Percentiles rank a stretch among this genome's conserved stretches.
phyloP scores from a whole-genome alignment of 2,888 invertebrate genomes.

The Scaptomyza reducta region DNA sequence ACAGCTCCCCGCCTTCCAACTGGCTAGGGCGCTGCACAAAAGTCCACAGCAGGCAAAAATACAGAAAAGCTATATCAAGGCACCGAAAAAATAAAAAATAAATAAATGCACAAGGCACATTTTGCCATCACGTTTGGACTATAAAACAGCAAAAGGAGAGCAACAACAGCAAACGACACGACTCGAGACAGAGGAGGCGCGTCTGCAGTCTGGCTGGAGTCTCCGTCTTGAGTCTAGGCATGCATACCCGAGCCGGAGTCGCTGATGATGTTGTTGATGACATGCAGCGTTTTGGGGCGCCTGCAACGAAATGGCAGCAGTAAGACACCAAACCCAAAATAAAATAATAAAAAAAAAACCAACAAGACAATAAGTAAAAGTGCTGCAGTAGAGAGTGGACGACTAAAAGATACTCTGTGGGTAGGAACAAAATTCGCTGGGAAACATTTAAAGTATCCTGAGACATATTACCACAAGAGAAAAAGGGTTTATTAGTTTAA shows the following conservation, averaged over 20 bases:
- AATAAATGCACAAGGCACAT: slow-evolving; percentile 54
- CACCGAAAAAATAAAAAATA: slow-evolving; percentile 4
- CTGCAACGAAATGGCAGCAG: slow-evolving; percentile 62
- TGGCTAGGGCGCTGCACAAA: slow-evolving; percentile 34
- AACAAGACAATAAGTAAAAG: slow-evolving; percentile 19
- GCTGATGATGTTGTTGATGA: slow-evolving; percentile 76
- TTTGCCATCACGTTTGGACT: slow-evolving; percentile 76
- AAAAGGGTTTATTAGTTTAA: too few relatives aligned
- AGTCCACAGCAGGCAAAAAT: slow-evolving; percentile 42
- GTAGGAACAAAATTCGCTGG: too few relatives aligned
- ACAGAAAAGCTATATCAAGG: slow-evolving; percentile 16
- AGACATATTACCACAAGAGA: too few relatives aligned
- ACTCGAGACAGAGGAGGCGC: neutral
- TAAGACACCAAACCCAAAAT: slow-evolving; percentile 29
- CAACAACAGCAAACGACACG: neutral
- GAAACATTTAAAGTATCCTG: too few relatives aligned
- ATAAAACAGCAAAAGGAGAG: slow-evolving; percentile 65
- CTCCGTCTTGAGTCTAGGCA: slow-evolving; percentile 9
- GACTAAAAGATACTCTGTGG: neutral
- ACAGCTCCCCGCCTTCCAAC: neutral
- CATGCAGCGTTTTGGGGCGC: slow-evolving; percentile 63
- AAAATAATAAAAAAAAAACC: neutral
- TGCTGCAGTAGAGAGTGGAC: slow-evolving; percentile 15
- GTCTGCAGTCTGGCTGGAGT: slow-evolving; percentile 6
- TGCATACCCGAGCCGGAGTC: slow-evolving; percentile 28